These are phyloP conservation scores for Drosophila mulleri DNA, from an alignment of 2,888 invertebrate species.

Conservation along the genomic window DNA sequence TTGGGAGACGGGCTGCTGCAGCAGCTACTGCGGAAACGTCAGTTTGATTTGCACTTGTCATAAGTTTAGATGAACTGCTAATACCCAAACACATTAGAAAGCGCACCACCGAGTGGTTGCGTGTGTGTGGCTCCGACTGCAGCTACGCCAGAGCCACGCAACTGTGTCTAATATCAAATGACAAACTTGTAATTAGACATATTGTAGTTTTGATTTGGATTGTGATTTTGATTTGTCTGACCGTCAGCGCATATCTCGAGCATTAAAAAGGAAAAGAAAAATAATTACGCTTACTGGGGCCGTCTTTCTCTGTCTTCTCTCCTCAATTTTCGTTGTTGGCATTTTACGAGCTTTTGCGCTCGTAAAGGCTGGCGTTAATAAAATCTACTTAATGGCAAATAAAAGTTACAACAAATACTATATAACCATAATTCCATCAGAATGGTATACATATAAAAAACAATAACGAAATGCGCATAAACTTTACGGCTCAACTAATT, in stretches of 20 bases:
- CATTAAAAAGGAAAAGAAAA: constrained; percentile 62
- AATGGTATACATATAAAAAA: constrained; percentile 44
- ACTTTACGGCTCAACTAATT: constrained; percentile 76
- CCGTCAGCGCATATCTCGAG: constrained; percentile 17
- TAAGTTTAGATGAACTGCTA: constrained; percentile 82
- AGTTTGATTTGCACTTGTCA: constrained; percentile 81
- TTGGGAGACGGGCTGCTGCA: constrained; percentile 9
- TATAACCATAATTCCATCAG: constrained; percentile 47
- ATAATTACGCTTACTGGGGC: constrained; percentile 67
- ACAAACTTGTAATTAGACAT: constrained; percentile 73
- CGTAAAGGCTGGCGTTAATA: constrained; percentile 69
- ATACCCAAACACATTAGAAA: constrained; percentile 81
- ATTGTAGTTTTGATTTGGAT: constrained; percentile 38
- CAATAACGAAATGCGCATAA: constrained; percentile 72
- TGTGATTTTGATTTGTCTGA: constrained; percentile 26
- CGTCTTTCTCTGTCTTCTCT: constrained; percentile 12
- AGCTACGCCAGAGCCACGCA: neutral
- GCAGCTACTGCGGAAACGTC: constrained; percentile 77
- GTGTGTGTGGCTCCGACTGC: constrained; percentile 13
- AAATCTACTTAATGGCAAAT: constrained; percentile 78
- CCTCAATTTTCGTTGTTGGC: constrained; percentile 2
- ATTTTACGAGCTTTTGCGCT: constrained; percentile 64
- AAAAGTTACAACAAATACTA: constrained; percentile 69
- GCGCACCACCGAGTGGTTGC: constrained; percentile 46
- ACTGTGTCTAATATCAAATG: constrained; percentile 74